A percentile compares a stretch with the other conserved stretches of the same genome.
phyloP scores from a whole-genome alignment of 2,888 invertebrate genomes.

The Dicyrtoma fusca region DNA sequence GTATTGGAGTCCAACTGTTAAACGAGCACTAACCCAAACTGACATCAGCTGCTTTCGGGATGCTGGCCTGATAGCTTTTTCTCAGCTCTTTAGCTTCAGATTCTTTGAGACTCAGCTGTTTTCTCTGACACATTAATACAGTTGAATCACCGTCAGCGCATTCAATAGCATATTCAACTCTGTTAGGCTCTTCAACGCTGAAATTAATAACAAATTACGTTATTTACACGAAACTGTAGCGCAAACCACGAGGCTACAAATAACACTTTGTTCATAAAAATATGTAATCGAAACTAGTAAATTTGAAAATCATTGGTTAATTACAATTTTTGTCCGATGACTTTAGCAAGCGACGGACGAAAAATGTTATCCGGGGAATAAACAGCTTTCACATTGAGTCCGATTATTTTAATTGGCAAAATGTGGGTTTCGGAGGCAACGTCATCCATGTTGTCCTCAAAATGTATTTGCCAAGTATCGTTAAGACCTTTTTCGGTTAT shows the following conservation, averaged over 20 bases:
- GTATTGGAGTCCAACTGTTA: not conserved
- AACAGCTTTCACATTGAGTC: slow-evolving; percentile 46
- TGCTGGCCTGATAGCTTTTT: slow-evolving; percentile 38
- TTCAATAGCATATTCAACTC: slow-evolving; percentile 42
- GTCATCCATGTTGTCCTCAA: slow-evolving; percentile 64
- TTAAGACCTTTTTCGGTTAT: slow-evolving; percentile 65
- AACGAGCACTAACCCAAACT: slow-evolving; percentile 45
- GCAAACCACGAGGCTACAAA: not conserved
- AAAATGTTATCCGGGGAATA: slow-evolving; percentile 51
- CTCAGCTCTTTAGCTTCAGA: slow-evolving; percentile 49
- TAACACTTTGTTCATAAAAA: not conserved
- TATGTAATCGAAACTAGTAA: too few relatives aligned
- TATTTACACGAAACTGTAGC: not conserved
- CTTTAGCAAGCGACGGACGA: slow-evolving; percentile 42
- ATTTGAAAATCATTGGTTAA: too few relatives aligned
- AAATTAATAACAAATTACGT: not conserved
- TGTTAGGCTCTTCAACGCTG: slow-evolving; percentile 2
- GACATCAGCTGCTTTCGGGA: slow-evolving; percentile 51
- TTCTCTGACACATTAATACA: slow-evolving; percentile 47
- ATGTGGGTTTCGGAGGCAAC: slow-evolving; percentile 54
- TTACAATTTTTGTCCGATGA: slow-evolving; percentile 55
- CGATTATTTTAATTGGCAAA: slow-evolving; percentile 51
- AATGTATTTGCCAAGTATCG: slow-evolving; percentile 68
- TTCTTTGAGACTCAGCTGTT: slow-evolving; percentile 51
- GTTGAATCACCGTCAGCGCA: slow-evolving; percentile 5